Base-by-base conservation (phyloP, 2,113 vertebrate species). In the Nannobrachium achirus region DNA sequence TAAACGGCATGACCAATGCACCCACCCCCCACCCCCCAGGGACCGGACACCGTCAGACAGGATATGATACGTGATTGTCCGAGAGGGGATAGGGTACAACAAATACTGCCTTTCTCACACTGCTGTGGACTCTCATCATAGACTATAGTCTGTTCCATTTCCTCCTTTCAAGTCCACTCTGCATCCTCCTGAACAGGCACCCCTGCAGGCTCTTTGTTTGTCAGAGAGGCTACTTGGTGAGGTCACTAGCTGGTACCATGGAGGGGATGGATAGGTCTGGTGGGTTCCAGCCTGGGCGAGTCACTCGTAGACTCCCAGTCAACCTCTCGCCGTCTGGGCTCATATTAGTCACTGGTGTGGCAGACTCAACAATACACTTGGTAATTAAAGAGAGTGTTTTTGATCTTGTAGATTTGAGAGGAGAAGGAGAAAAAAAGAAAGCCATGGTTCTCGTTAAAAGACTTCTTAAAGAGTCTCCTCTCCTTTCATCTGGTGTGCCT, bases 301-400 rank as follows among this genome's bases (percentile, higher is more conserved):
- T 83, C 86, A 87, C 48, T 20, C 67, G 13, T 39, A 66, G 18
- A 76, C 60, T 65, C 45, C 63, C 38, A 82, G 55, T 66, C 73
- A 68, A 51, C 42, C 66, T 52, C 50, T 48, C 45, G 15, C 38
- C 60, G 75, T 62, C 75, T 67, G 44, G 68, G 75, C 13, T 69
- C 58, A 70, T 61, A 78, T 88, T 85, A 91, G 88, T 91, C 90
- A 92, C 63, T 58, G 51, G 60, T 63, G 56, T 60, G 58, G 73
- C 57, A 84, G 86, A 82, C 80, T 88, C 69, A 88, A 84, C 79
- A 83, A 75, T 64, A 44, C 10, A 56, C 63, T 61, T 45, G 6
- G 10, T 69, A 75, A 78, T 83, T 74, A 73, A 70, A 51, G 68
- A 8, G 7, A 41, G 42, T 42, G 60, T 53, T 73, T 79, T 69